Evolutionary conservation across 2,797 vertebrate species (phyloP), one percentile per base, ranked within the genome.

Genomic region (Clarias laeviceps): DNA sequence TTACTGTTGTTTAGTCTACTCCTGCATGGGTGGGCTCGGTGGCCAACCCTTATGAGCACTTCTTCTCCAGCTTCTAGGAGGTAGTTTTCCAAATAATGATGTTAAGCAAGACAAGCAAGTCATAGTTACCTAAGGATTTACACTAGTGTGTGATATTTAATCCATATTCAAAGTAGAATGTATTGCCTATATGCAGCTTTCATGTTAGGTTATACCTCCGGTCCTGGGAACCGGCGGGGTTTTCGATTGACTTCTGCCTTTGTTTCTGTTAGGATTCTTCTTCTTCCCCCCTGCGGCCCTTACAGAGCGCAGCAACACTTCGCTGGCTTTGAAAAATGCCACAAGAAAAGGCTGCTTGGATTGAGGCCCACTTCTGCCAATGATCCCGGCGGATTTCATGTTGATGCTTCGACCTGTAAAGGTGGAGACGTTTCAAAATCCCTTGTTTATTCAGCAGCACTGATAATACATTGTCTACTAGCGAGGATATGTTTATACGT

Each of bases 241-340:
- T 88, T 99, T 97, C 86, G 97, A 97, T 89, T 96, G 96, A 91
- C 95, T 94, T 15, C 90, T 93, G 82, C 97, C 97, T 96, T 99
- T 99, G 94, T 96, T 98, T 89, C 97, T 97, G 91, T 95, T 98
- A 92, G 97, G 96, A 87, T 96, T 98, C 94, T 99, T 99, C 90
- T 95, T 96, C 92, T 98, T 99, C 78, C 94, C 96, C 84, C 95
- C 96, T 82, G 97, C 94, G 79, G 98, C 98, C 93, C 98, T 95
- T 86, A 99, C 97, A 0, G 98, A 99, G 86, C 98, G 98, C 81
- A 99, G 95, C 87, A 99, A 95, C 57, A 99, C 97, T 92, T 98
- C 98, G 0, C 98, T 99, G 87, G 97, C 98, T 95, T 99, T 99
- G 92, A 99, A 99, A 94, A 99, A 99, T 1, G 98, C 98, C 90